These are phyloP conservation scores for Ophion slaviceki DNA, from an alignment of 2,888 invertebrate species.

Conservation along the genomic window DNA sequence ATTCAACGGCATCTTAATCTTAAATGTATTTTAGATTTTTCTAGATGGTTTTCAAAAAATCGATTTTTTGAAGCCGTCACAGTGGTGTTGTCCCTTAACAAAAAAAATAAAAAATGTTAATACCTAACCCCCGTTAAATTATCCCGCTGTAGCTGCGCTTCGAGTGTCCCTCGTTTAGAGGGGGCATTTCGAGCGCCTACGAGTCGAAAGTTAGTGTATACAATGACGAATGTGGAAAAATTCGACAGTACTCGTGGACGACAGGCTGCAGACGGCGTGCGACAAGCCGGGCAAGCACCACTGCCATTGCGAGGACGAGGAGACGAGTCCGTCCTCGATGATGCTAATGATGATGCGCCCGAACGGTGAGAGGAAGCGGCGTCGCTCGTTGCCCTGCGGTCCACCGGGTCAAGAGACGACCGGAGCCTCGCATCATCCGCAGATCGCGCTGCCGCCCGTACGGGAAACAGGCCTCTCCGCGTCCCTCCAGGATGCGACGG, in stretches of 20 bases:
- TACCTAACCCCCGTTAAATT: no score
- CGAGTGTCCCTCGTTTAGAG: no score
- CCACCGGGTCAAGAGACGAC: slow-evolving; percentile 68
- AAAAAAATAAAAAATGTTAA: no score
- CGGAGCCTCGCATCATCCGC: background rate
- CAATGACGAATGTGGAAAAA: background rate
- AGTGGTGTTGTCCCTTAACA: no score
- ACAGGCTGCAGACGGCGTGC: slow-evolving; percentile 89
- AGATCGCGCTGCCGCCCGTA: slow-evolving; percentile 26
- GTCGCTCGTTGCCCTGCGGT: slow-evolving; percentile 80
- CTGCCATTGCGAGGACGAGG: slow-evolving; percentile 90
- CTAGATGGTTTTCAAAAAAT: no score
- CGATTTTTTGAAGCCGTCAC: no score
- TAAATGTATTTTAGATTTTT: no score
- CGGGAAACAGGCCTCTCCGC: slow-evolving; percentile 14
- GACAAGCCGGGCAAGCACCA: slow-evolving; percentile 91
- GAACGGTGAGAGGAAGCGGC: slow-evolving; percentile 80
- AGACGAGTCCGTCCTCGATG: slow-evolving; percentile 81
- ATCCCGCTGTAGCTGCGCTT: no score
- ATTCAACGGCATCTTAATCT: no score
- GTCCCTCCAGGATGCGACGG: slow-evolving; percentile 5
- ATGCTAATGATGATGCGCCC: slow-evolving; percentile 79
- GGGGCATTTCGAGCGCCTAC: no score
- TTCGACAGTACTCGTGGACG: slow-evolving; percentile 85
- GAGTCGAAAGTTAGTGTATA: no score